Evolutionary conservation across 2,797 vertebrate species (phyloP).

Genomic region (Ptychobarbus kaznakovi): DNA sequence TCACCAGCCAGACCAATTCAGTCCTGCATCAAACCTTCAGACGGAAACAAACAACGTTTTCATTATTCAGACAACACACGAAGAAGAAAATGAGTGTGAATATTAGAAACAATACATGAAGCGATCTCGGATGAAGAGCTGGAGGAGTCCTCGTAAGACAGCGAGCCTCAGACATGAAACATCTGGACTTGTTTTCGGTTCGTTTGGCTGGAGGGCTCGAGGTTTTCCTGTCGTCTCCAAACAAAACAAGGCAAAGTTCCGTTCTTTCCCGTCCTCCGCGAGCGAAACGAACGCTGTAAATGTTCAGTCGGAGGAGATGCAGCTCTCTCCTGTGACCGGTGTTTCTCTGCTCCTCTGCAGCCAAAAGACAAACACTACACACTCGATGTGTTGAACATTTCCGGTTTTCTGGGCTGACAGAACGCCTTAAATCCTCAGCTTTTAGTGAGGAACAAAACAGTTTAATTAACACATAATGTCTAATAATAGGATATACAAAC

Average conservation of each 20-base stretch:
- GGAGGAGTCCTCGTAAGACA: slow-evolving; percentile 27
- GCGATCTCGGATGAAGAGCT: background rate
- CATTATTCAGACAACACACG: background rate
- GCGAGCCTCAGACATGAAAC: slow-evolving; percentile 71
- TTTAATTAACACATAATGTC: background rate
- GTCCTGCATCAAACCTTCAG: background rate
- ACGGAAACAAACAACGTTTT: slow-evolving; percentile 14
- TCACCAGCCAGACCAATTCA: background rate
- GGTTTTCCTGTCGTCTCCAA: slow-evolving; percentile 19
- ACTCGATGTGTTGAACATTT: slow-evolving; percentile 69
- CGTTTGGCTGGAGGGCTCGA: background rate
- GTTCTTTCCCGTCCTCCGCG: background rate
- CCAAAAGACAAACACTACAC: slow-evolving; percentile 39
- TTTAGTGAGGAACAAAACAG: background rate
- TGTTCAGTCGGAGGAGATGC: background rate
- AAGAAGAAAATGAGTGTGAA: background rate
- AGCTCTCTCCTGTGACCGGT: background rate
- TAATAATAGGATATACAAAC: background rate
- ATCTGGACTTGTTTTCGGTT: slow-evolving; percentile 68
- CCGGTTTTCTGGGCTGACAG: slow-evolving; percentile 71
- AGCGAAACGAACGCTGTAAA: background rate
- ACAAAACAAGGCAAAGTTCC: slow-evolving; percentile 4
- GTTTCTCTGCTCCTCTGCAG: slow-evolving; percentile 28
- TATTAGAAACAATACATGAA: background rate
- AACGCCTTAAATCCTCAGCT: slow-evolving; percentile 59